Evolutionary conservation across 2,888 invertebrate genomes (phyloP).

Genomic region (Athalia cordata): DNA sequence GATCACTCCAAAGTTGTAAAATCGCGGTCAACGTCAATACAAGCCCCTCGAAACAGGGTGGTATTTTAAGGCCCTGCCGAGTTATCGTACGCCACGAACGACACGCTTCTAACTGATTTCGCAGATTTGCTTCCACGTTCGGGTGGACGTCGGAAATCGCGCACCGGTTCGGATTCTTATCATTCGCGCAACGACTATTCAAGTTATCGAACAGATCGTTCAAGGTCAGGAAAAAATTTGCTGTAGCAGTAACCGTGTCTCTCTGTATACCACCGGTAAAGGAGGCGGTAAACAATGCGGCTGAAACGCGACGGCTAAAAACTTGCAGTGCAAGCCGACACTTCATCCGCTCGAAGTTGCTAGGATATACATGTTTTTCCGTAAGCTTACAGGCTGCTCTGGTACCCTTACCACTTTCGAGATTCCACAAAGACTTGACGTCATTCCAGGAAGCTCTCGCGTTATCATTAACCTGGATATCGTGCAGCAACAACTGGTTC

Average conservation of each 20-base stretch:
- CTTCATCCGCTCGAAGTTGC: background rate
- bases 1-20: background rate
- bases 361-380: background rate
- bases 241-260: background rate
- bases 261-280: background rate
- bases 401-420: background rate
- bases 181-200: background rate
- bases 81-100: background rate
- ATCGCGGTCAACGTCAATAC: background rate
- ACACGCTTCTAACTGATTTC: background rate
- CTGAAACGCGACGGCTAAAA: background rate
- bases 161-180: background rate
- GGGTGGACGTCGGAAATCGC: background rate
- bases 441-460: background rate
- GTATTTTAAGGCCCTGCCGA: background rate
- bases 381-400: background rate
- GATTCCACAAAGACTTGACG: background rate
- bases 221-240: background rate
- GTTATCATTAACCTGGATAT: background rate
- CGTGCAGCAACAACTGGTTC: background rate
- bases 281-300: background rate
- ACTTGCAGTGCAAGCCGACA: background rate
- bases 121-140: background rate
- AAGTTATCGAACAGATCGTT: constrained; percentile 2
- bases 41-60: background rate